A percentile compares a stretch with the other conserved stretches of the same genome.
These are phyloP conservation scores for Aphis craccivora DNA, from an alignment of 1,140 invertebrate species.

Conservation along the genomic window DNA sequence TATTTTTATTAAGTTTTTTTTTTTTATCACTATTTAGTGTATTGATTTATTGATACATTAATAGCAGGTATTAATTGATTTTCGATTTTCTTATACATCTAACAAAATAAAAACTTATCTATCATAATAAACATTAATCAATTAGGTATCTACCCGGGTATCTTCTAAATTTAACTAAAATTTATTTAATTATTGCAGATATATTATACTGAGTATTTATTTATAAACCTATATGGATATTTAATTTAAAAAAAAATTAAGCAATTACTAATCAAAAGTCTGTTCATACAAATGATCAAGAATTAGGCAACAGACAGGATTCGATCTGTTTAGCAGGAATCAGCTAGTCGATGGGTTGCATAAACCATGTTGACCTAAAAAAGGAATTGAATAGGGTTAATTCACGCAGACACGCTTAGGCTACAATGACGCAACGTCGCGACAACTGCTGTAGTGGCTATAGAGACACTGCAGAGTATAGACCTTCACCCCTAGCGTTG, in stretches of 20 bases:
- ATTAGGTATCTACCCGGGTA: neutral
- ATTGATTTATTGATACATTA: too few species aligned
- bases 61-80: too few species aligned
- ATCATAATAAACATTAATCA: too few species aligned
- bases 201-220: neutral
- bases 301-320: neutral
- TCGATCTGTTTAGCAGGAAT: neutral
- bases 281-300: too few species aligned
- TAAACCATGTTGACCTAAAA: neutral
- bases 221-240: neutral
- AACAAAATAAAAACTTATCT: too few species aligned
- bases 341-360: neutral
- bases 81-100: too few species aligned
- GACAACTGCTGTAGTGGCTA: neutral
- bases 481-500: neutral
- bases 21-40: too few species aligned
- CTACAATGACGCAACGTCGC: neutral
- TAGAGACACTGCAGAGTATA: neutral
- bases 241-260: neutral
- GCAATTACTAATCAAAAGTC: neutral
- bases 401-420: neutral
- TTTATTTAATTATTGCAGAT: neutral
- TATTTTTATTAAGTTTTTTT: too few species aligned
- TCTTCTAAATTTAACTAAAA: neutral
- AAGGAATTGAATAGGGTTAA: neutral